phyloP scores from a whole-genome alignment of 2,113 vertebrate genomes.

The Manacus vitellinus region DNA sequence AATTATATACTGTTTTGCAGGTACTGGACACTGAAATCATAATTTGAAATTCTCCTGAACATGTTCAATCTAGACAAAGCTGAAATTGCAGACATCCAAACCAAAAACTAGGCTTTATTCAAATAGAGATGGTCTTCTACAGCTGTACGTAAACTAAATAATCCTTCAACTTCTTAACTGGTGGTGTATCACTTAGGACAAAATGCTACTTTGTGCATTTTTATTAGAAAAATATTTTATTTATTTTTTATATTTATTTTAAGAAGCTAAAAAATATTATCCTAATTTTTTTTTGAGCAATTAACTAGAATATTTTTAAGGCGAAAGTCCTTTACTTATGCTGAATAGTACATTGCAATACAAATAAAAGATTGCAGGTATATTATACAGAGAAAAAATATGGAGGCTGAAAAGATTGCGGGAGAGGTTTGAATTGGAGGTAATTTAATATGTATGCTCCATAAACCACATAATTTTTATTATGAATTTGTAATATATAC shows the following conservation, averaged over 20 bases:
- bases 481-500: not conserved
- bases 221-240: not conserved
- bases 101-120: not conserved
- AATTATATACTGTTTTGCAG: not conserved
- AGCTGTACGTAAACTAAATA: not conserved
- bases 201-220: not conserved
- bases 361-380: not conserved
- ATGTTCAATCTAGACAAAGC: not conserved
- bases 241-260: not conserved
- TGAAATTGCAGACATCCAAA: not conserved
- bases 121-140: not conserved
- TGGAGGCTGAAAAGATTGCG: not conserved
- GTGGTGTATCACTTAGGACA: not conserved
- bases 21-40: not conserved
- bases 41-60: not conserved
- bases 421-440: not conserved
- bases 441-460: slow-evolving; percentile 4
- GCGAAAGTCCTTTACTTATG: not conserved
- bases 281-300: not conserved
- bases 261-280: not conserved
- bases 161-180: not conserved
- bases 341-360: not conserved
- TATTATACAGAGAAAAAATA: not conserved
- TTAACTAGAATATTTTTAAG: not conserved
- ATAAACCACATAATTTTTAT: not conserved